A percentile compares a stretch with the other conserved stretches of the same genome.
phyloP scores from a whole-genome alignment of 2,113 vertebrate species.

The Pyxicephalus adspersus region DNA sequence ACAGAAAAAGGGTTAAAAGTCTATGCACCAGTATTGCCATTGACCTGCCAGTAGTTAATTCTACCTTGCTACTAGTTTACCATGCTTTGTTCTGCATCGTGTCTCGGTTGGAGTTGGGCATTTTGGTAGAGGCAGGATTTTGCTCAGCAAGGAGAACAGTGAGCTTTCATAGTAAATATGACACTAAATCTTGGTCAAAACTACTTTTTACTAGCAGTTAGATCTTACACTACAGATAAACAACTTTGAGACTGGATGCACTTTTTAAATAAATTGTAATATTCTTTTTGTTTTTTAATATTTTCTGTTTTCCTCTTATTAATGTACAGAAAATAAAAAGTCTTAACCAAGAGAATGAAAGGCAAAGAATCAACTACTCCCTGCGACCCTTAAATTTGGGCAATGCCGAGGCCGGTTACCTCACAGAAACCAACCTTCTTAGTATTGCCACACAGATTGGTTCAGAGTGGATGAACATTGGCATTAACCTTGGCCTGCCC shows the following conservation, averaged over 20 bases:
- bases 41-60: no score
- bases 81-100: no score
- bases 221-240: no score
- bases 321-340: slow-evolving; percentile 68
- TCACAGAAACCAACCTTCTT: slow-evolving; percentile 91
- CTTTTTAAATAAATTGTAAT: background rate
- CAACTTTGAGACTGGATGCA: background rate
- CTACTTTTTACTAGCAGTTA: no score
- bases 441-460: slow-evolving; percentile 85
- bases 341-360: rapidly evolving
- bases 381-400: slow-evolving; percentile 87
- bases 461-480: slow-evolving; percentile 85
- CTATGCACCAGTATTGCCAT: no score
- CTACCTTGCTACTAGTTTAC: no score
- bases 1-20: no score
- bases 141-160: no score
- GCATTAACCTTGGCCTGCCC: slow-evolving; percentile 84
- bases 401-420: slow-evolving; percentile 88
- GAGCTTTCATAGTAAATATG: no score
- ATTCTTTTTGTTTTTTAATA: background rate
- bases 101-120: no score
- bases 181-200: no score
- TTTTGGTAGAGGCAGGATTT: no score
- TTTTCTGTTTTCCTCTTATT: background rate
- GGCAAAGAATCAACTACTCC: slow-evolving; percentile 49